Evolutionary conservation across 2,888 invertebrate genomes (phyloP).

Genomic region (Pollenia amentaria): DNA sequence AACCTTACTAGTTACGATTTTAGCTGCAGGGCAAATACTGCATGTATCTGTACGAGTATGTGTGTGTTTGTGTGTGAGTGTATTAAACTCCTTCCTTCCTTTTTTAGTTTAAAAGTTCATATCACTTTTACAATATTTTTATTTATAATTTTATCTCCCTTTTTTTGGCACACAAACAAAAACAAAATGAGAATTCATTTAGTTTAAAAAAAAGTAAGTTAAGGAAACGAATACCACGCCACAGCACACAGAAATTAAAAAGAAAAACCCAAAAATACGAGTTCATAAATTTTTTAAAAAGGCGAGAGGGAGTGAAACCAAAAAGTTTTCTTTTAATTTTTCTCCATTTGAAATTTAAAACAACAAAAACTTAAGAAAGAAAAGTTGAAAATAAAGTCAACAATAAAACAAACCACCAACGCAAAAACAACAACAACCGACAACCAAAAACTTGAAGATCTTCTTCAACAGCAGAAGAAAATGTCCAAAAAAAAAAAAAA

Average conservation of each 20-base stretch:
- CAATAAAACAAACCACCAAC: neutral
- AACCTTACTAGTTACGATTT: too few species aligned
- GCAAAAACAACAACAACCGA: neutral
- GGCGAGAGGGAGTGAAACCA: conserved; percentile 2
- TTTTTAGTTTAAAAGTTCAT: neutral
- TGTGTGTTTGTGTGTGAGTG: neutral
- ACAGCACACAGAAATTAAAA: neutral
- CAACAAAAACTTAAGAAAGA: neutral
- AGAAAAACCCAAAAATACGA: conserved; percentile 1
- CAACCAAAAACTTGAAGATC: conserved; percentile 1
- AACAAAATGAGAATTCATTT: conserved; percentile 41
- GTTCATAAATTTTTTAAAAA: conserved; percentile 36
- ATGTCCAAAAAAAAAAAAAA: neutral
- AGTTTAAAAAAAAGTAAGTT: conserved; percentile 40
- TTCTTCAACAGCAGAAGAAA: conserved; percentile 7
- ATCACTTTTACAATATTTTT: neutral
- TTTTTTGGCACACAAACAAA: neutral
- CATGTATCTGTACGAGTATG: too few species aligned
- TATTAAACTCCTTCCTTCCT: neutral
- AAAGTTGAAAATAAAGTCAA: conserved; percentile 32
- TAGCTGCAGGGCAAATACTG: too few species aligned
- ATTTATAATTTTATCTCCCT: neutral
- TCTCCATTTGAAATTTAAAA: neutral
- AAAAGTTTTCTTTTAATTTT: conserved; percentile 21
- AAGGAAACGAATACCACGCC: neutral